phyloP scores from a whole-genome alignment of 1,140 invertebrate species.

The Drosophila lini region DNA sequence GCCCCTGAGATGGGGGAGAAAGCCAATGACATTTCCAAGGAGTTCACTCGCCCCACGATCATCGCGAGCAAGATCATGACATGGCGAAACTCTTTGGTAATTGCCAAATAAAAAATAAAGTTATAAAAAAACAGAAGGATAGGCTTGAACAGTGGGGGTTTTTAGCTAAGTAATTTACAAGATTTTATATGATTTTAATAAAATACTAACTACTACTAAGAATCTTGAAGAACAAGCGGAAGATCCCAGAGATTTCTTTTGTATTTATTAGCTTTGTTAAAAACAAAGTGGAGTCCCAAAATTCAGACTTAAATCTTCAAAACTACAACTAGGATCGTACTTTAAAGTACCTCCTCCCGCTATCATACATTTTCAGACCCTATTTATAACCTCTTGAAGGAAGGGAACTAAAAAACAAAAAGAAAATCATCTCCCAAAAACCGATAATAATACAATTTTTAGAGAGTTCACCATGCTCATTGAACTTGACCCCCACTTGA shows the following conservation, averaged over 20 bases:
- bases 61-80: slow-evolving; percentile 50
- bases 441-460: slow-evolving; percentile 31
- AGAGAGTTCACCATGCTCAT: slow-evolving; percentile 31
- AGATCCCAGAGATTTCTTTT: background rate
- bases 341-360: background rate
- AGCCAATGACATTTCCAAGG: slow-evolving; percentile 75
- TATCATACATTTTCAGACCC: background rate
- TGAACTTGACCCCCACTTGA: slow-evolving; percentile 45
- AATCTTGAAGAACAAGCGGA: background rate
- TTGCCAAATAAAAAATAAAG: slow-evolving; percentile 27
- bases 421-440: slow-evolving; percentile 23
- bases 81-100: slow-evolving; percentile 52
- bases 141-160: background rate
- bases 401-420: background rate
- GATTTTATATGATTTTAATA: background rate
- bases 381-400: slow-evolving; percentile 10
- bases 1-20: slow-evolving; percentile 36
- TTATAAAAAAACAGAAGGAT: background rate
- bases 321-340: background rate
- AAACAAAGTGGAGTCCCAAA: background rate
- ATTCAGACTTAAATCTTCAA: too few relatives aligned
- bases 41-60: slow-evolving; percentile 66
- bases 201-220: background rate
- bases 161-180: background rate
- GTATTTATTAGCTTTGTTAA: background rate